These are phyloP conservation scores for Apamea sordens DNA, from an alignment of 2,888 invertebrate species.

Conservation along the genomic window DNA sequence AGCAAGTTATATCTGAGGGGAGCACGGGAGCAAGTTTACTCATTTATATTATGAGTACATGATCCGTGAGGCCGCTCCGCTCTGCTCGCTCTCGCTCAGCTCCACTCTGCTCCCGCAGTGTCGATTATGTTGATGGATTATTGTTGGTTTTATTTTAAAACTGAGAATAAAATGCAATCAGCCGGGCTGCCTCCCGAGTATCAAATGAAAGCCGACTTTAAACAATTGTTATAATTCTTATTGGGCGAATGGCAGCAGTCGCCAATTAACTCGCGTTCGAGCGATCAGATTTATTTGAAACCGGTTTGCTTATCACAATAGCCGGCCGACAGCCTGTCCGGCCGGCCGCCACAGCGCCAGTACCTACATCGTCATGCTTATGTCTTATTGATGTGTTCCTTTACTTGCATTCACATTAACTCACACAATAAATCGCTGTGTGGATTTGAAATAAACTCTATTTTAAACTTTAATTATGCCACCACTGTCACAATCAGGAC, in stretches of 20 bases:
- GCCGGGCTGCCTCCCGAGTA: slow-evolving; percentile 6
- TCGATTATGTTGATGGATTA: slow-evolving; percentile 38
- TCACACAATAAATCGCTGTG: neutral
- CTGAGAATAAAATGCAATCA: slow-evolving; percentile 47
- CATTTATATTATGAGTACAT: slow-evolving; percentile 18
- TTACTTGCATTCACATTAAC: neutral
- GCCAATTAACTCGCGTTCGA: neutral
- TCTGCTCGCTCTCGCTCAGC: neutral
- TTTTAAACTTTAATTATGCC: neutral
- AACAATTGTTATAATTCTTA: slow-evolving; percentile 17
- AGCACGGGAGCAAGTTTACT: slow-evolving; percentile 33
- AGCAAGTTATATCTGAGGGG: slow-evolving; percentile 23
- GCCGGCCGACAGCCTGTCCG: neutral
- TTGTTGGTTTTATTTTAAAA: slow-evolving; percentile 46
- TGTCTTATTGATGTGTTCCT: neutral
- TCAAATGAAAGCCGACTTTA: slow-evolving; percentile 29
- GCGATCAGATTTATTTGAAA: neutral
- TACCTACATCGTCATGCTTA: neutral
- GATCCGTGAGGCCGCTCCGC: neutral
- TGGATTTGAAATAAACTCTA: neutral
- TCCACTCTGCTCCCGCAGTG: neutral
- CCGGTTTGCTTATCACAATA: neutral
- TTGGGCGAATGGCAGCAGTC: neutral
- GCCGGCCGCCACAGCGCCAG: neutral
- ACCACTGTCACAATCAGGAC: neutral